These are phyloP conservation scores for Coendou prehensilis DNA, from an alignment of 2,797 vertebrate genomes.

Conservation along the genomic window DNA sequence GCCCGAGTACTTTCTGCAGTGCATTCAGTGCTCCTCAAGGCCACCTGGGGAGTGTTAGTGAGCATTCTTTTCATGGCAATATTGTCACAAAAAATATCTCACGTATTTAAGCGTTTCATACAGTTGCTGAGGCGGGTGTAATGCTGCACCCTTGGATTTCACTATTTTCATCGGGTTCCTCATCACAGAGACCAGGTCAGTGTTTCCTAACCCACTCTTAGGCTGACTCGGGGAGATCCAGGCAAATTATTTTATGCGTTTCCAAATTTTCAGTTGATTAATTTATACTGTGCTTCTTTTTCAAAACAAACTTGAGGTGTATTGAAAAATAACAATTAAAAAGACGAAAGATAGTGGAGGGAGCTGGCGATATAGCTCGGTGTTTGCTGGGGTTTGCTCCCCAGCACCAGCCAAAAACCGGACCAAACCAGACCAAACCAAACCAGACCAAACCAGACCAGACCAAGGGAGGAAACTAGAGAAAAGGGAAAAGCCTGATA, in stretches of 20 bases:
- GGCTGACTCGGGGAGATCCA: too few species aligned
- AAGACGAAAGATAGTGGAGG: neutral
- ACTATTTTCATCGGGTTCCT: neutral
- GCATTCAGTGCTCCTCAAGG: neutral
- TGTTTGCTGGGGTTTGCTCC: neutral
- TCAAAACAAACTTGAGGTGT: neutral
- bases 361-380: neutral
- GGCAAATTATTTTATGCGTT: neutral
- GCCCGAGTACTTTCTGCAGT: neutral
- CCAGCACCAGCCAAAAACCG: neutral
- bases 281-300: conserved; percentile 23
- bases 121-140: neutral
- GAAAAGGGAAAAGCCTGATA: neutral
- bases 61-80: neutral
- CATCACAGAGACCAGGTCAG: neutral
- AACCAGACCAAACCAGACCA: neutral
- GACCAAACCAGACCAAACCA: neutral
- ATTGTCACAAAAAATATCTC: neutral
- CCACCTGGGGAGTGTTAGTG: neutral
- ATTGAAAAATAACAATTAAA: neutral
- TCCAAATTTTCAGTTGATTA: neutral
- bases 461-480: neutral
- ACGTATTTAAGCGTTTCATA: neutral
- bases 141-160: neutral
- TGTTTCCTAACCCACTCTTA: neutral